Base-by-base conservation (phyloP, 2,113 vertebrate species). In the Ceyx melanurus region DNA sequence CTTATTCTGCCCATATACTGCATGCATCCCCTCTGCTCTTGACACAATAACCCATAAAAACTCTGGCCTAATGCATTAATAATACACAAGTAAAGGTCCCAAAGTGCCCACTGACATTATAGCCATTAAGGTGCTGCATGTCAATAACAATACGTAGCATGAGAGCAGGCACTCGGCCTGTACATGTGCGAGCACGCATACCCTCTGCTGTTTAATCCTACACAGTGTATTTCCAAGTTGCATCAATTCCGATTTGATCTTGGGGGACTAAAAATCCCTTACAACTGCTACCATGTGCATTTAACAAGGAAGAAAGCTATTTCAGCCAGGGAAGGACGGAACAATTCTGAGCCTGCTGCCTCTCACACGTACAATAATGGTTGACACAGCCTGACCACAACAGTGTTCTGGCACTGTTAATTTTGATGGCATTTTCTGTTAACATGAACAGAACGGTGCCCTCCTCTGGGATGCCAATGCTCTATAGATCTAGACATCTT, bases 21-120 rank as follows among this genome's bases (percentile, higher is more conserved):
- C 50, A 88, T 73, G 65, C 71, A 94, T 90, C 60, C 71, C 83
- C 81, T 91, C 86, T 0, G 4, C 89, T 95, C 88, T 96, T 88
- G 82, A 97, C 95, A 95, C 48, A 86, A 91, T 91, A 86, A 92
- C 96, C 93, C 87, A 75, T 91, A 75, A 91, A 94, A 97, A 71
- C 40, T 85, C 74, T 29, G 33, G 74, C 88, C 82, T 97, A 95
- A 95, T 91, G 80, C 93, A 95, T 96, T 94, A 95, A 96, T 96
- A 95, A 97, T 94, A 89, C 31, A 35, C 2, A 3, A 92, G 80
- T 94, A 95, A 95, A 96, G 85, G 89, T 90, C 93, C 92, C 92
- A 58, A 61, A 96, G 91, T 94, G 94, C 90, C 80, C 94, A 95
- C 96, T 96, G 95, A 95, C 94, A 96, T 95, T 94, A 96, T 75